These are phyloP conservation scores for Carassius gibelio DNA, from an alignment of 2,113 vertebrate genomes.

Conservation along the genomic window DNA sequence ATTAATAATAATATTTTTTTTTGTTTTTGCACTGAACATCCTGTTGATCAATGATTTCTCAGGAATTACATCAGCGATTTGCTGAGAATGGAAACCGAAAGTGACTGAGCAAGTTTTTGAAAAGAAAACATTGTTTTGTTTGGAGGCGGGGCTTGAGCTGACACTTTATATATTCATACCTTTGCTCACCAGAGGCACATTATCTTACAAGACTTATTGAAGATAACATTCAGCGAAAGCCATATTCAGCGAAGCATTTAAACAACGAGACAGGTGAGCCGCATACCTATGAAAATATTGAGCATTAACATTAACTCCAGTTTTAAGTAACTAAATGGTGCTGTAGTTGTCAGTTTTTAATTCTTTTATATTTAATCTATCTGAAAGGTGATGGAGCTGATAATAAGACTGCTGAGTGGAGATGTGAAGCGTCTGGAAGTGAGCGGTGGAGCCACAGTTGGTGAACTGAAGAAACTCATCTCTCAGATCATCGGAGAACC, in stretches of 20 bases:
- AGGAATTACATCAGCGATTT: no score
- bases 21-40: no score
- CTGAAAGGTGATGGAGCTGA: slow-evolving; percentile 2
- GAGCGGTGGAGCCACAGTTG: no score
- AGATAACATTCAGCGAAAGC: background rate
- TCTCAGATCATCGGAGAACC: no score
- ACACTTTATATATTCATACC: background rate
- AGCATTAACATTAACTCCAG: background rate
- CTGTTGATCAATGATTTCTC: no score
- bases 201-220: background rate
- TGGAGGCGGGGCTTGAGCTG: slow-evolving; percentile 7
- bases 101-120: background rate
- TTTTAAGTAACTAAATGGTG: background rate
- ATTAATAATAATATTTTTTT: no score
- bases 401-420: background rate
- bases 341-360: background rate
- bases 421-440: no score
- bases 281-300: background rate
- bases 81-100: slow-evolving; percentile 28
- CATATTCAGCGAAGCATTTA: background rate
- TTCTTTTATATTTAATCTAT: background rate
- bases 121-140: background rate
- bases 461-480: no score
- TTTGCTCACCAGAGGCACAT: background rate
- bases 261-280: background rate